Conservation (phyloP, 2,888 invertebrate species). For the Pterostichus niger region DNA sequence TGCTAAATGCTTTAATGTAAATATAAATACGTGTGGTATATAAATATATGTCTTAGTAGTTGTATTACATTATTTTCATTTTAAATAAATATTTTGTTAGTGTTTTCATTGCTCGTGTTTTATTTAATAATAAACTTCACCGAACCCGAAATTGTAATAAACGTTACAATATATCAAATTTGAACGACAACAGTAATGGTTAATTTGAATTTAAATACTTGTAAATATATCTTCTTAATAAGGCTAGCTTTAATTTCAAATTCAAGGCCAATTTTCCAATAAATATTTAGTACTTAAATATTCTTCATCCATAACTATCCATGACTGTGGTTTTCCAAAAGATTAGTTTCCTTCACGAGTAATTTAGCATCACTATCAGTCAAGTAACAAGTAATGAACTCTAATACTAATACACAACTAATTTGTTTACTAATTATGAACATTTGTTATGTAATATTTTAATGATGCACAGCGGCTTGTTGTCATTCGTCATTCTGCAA, state of each 20-base stretch:
- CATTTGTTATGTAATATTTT: constrained; percentile 47
- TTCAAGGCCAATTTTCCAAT: constrained; percentile 9
- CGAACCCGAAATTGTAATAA: too few species aligned
- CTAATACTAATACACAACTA: constrained; percentile 6
- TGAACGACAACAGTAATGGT: too few species aligned
- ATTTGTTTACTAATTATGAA: constrained; percentile 55
- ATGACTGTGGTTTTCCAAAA: neutral
- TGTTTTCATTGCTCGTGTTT: too few species aligned
- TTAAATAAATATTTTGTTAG: too few species aligned
- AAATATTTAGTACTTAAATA: neutral
- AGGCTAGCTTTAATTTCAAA: neutral
- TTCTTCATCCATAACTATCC: neutral
- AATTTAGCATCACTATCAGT: constrained; percentile 18
- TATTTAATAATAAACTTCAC: too few species aligned
- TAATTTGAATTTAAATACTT: too few species aligned
- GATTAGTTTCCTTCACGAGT: constrained; percentile 7
- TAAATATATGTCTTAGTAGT: too few species aligned
- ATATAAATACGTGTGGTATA: too few species aligned
- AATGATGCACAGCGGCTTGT: constrained; percentile 25
- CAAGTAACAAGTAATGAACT: neutral
- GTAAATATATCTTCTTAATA: neutral
- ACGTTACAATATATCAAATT: too few species aligned
- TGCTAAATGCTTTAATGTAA: too few species aligned
- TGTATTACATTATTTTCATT: too few species aligned
- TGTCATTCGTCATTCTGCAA: constrained; percentile 59